phyloP scores from a whole-genome alignment of 2,888 invertebrate genomes.

The Anagyrus pseudococci region DNA sequence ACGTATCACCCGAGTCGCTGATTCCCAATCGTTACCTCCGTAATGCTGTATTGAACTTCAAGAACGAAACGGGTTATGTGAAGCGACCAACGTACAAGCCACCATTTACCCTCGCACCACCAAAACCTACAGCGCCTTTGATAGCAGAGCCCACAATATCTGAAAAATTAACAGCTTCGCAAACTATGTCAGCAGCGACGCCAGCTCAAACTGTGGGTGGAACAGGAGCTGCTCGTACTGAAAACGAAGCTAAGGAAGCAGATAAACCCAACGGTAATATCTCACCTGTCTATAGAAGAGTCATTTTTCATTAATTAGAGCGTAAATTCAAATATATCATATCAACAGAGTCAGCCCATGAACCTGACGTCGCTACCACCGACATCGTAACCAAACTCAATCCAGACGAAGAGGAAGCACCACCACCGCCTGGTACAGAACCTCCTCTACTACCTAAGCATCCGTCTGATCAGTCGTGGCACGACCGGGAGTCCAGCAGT shows the following conservation, averaged over 20 bases:
- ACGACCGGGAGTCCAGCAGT: conserved; percentile 24
- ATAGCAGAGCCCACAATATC: conserved; percentile 17
- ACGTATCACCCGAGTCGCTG: conserved; percentile 89
- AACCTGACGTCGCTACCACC: conserved; percentile 43
- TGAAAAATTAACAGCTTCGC: conserved; percentile 23
- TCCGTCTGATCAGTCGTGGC: conserved; percentile 41
- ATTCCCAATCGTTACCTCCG: conserved; percentile 92
- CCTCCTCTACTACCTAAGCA: conserved; percentile 57
- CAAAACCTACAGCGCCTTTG: neutral
- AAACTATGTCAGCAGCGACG: conserved; percentile 16
- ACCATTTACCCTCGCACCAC: conserved; percentile 21
- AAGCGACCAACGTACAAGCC: conserved; percentile 61
- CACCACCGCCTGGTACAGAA: conserved; percentile 59
- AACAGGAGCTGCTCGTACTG: conserved; percentile 7
- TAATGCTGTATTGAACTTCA: conserved; percentile 87
- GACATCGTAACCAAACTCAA: conserved; percentile 2
- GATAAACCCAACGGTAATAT: conserved; percentile 23
- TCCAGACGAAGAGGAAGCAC: conserved; percentile 56
- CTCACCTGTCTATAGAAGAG: neutral
- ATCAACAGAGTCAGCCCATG: conserved; percentile 21
- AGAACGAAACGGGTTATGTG: conserved; percentile 90
- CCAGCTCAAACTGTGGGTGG: conserved; percentile 14
- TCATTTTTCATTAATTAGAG: neutral
- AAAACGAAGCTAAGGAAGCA: conserved; percentile 25
- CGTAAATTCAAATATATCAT: neutral